phyloP scores from a whole-genome alignment of 2,113 vertebrate genomes.

The Silurus meridionalis region DNA sequence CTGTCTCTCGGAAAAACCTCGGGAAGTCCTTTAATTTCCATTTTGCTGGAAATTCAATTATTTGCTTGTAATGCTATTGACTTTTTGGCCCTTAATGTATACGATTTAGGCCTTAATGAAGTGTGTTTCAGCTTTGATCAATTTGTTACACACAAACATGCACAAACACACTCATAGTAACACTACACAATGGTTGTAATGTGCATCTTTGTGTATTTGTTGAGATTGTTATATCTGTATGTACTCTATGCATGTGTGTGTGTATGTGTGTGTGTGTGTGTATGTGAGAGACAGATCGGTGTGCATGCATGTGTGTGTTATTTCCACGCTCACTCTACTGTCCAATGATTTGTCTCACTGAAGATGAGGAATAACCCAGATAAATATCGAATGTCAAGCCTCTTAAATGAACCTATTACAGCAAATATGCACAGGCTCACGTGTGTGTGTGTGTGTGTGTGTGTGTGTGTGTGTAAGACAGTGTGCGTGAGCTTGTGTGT shows the following conservation, averaged over 20 bases:
- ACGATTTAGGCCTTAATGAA: constrained; percentile 35
- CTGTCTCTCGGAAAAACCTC: neutral
- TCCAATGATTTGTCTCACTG: constrained; percentile 89
- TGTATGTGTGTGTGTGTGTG: constrained; percentile 3
- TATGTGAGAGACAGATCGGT: neutral
- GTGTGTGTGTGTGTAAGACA: neutral
- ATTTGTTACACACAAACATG: constrained; percentile 10
- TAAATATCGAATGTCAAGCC: constrained; percentile 90
- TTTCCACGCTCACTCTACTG: constrained; percentile 75
- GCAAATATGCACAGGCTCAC: neutral
- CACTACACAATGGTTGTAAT: neutral
- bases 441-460: neutral
- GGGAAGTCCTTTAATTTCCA: constrained; percentile 70
- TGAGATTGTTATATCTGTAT: neutral
- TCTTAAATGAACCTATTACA: constrained; percentile 90
- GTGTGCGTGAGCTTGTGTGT: constrained; percentile 77
- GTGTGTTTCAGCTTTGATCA: constrained; percentile 22
- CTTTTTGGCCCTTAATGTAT: constrained; percentile 61
- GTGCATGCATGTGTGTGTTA: constrained; percentile 6
- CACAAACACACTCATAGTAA: neutral
- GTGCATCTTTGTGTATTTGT: neutral
- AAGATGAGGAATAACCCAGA: constrained; percentile 87
- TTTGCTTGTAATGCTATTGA: constrained; percentile 61
- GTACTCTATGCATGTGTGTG: neutral
- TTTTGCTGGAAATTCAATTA: constrained; percentile 55